These are phyloP conservation scores for Enteromius thamalakanensis DNA, from an alignment of 2,797 vertebrate species.

Conservation along the genomic window DNA sequence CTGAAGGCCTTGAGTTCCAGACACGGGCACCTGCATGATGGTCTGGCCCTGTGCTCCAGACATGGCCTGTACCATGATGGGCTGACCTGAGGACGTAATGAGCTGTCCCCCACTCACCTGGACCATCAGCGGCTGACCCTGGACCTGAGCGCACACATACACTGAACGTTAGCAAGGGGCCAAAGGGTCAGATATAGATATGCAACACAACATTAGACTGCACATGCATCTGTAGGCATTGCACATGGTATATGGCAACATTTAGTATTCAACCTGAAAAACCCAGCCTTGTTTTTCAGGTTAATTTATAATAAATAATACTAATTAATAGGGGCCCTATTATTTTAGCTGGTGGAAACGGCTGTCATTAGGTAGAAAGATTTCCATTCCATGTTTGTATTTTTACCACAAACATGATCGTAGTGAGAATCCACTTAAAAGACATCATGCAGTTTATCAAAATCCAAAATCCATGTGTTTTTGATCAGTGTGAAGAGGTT, in stretches of 20 bases:
- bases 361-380: not conserved
- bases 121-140: constrained; percentile 98
- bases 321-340: too few species aligned
- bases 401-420: constrained; percentile 45
- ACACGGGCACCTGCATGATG: constrained; percentile 98
- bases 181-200: not conserved
- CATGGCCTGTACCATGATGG: constrained; percentile 99
- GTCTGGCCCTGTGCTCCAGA: constrained; percentile 95
- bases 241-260: not conserved
- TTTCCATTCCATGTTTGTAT: constrained; percentile 44
- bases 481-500: not conserved
- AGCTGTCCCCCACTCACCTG: constrained; percentile 98
- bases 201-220: not conserved
- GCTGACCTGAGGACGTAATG: constrained; percentile 98
- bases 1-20: constrained; percentile 94
- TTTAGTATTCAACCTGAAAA: not conserved
- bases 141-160: constrained; percentile 77
- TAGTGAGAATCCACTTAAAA: constrained; percentile 31
- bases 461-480: not conserved
- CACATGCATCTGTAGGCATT: constrained; percentile 26
- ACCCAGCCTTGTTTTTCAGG: not conserved
- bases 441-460: constrained; percentile 8
- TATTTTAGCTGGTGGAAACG: not conserved
- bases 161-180: not conserved
- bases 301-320: not conserved